phyloP scores from a whole-genome alignment of 2,113 vertebrate genomes.

The Cettia cetti region DNA sequence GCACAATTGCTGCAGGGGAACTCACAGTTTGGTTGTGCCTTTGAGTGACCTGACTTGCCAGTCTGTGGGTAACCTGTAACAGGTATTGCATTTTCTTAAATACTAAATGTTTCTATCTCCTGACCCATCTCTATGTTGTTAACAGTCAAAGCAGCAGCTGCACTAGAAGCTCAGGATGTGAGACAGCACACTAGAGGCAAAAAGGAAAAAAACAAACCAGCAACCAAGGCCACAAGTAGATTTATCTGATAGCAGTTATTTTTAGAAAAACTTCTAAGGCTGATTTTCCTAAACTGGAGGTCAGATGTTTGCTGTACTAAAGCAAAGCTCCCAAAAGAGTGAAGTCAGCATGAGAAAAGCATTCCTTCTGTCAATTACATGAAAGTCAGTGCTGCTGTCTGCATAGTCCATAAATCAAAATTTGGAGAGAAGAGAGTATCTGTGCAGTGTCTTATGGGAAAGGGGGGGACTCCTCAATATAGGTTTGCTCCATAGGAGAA shows the following conservation, averaged over 20 bases:
- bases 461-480: not conserved
- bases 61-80: not conserved
- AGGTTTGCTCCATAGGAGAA: not conserved
- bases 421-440: not conserved
- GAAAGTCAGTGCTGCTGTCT: not conserved
- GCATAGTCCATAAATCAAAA: not conserved
- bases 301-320: conserved; percentile 1
- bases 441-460: accelerated
- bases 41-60: not conserved
- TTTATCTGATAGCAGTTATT: not conserved
- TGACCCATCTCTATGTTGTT: not conserved
- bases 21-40: not conserved
- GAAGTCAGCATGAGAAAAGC: not conserved
- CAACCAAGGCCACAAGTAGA: not conserved
- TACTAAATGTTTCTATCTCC: not conserved
- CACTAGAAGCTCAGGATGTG: not conserved
- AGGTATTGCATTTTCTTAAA: not conserved
- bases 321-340: not conserved
- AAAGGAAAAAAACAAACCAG: not conserved
- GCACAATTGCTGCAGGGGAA: not conserved
- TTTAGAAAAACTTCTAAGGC: not conserved
- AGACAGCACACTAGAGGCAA: not conserved
- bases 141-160: not conserved
- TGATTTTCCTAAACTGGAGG: not conserved
- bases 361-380: not conserved